Evolutionary conservation across 2,888 invertebrate species (phyloP), one percentile per base, ranked within the genome.

Genomic region (Serrognathus titanus): DNA sequence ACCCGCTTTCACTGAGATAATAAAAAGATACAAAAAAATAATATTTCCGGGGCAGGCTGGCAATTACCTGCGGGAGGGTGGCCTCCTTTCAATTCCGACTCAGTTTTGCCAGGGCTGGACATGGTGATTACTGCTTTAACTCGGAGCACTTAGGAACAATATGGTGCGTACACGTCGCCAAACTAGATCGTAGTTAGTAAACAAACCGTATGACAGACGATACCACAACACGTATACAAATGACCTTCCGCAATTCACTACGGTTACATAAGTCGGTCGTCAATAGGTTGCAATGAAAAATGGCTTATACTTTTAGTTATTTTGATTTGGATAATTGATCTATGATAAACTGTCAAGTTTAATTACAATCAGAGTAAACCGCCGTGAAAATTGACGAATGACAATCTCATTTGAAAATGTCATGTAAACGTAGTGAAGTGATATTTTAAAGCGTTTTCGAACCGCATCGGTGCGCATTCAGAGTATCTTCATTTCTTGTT

Each of bases 11-110:
- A 93, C 94, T 94, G 77, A 51, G 31, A 40, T 39, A 48, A 48
- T 40, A 37, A 38, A 48, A 48, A 47, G 10, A 50, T 46, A 16
- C 41, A 35, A 46, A 20, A 36, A 11, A 48, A 51, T 20, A 24
- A 46, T 51, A 20, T 13, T 36, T 45, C 51, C 35, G 24, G 46
- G 48, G 50, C 13, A 35, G 10, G 20, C 11, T 39, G 41, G 59
- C 61, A 20, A 13, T 82, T 82, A 94, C 94, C 89, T 82, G 94
- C 94, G 69, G 94, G 94, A 64, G 92, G 92, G 78, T 94, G 94
- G 55, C 94, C 94, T 63, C 86, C 94, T 74, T 92, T 90, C 39
- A 91, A 81, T 76, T 89, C 87, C 55, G 83, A 75, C 64, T 87
- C 88, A 67, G 82, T 84, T 69, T 87, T 84, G 66, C 83, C 82